Evolutionary conservation across 2,888 invertebrate species (phyloP).

Genomic region (Rhyacophila evoluta): DNA sequence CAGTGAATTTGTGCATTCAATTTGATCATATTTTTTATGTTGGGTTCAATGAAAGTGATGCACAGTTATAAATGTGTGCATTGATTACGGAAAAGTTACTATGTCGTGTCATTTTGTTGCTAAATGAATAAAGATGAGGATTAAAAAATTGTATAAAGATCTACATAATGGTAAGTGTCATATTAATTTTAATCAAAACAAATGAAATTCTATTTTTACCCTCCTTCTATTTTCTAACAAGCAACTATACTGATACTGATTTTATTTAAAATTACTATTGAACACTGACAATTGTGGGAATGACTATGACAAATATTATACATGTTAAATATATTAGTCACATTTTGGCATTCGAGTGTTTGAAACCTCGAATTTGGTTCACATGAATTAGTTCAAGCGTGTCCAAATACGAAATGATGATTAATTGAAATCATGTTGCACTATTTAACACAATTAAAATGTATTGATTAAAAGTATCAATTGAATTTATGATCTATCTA

Average conservation of each 20-base stretch:
- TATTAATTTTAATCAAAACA: slow-evolving; percentile 28
- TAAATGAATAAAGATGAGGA: slow-evolving; percentile 43
- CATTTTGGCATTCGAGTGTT: neutral
- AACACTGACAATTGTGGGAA: too few relatives aligned
- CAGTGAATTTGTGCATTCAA: slow-evolving; percentile 30
- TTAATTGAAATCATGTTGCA: neutral
- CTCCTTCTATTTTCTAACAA: too few relatives aligned
- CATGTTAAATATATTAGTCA: too few relatives aligned
- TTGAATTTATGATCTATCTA: too few relatives aligned
- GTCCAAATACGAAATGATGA: neutral
- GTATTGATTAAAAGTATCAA: too few relatives aligned
- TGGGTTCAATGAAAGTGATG: neutral
- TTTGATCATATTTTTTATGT: slow-evolving; percentile 9
- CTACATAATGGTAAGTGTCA: slow-evolving; percentile 41
- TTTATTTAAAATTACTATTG: too few relatives aligned
- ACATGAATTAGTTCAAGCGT: neutral
- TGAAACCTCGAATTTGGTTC: neutral
- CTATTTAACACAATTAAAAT: neutral
- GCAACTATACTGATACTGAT: too few relatives aligned
- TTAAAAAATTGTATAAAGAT: slow-evolving; percentile 40
- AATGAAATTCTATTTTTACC: too few relatives aligned
- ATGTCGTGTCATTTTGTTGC: slow-evolving; percentile 3
- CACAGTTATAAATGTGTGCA: slow-evolving; percentile 2
- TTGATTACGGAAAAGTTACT: neutral
- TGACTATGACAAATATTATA: too few relatives aligned